Evolutionary conservation across 35 echinoderm and acorn worm species (phyloP).

Genomic region (Ophioderma brevispina): DNA sequence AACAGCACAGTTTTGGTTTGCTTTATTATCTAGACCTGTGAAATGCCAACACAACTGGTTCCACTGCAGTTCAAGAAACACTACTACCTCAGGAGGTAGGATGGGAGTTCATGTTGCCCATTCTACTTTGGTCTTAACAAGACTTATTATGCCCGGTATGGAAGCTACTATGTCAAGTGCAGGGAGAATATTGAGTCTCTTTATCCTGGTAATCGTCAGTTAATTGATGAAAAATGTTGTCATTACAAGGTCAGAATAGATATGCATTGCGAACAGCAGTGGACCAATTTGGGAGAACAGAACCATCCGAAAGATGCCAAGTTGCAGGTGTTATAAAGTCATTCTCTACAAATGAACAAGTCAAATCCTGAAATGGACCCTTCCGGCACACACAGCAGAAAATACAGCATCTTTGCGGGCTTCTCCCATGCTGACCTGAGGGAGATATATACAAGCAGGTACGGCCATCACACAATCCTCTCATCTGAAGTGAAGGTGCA

Average conservation of each 20-base stretch:
- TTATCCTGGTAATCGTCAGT: slow-evolving; percentile 48
- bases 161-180: slow-evolving; percentile 46
- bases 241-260: slow-evolving; percentile 49
- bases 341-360: slow-evolving; percentile 51
- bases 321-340: slow-evolving; percentile 53
- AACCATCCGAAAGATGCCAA: slow-evolving; percentile 12
- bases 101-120: slow-evolving; percentile 51
- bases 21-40: slow-evolving; percentile 47
- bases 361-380: slow-evolving; percentile 50
- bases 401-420: background rate
- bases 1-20: slow-evolving; percentile 59
- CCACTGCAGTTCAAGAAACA: slow-evolving; percentile 44
- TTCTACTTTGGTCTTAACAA: slow-evolving; percentile 57
- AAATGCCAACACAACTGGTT: slow-evolving; percentile 26
- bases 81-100: slow-evolving; percentile 40
- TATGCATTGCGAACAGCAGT: slow-evolving; percentile 39
- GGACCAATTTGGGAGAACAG: slow-evolving; percentile 44
- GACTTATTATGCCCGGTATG: slow-evolving; percentile 49
- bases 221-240: slow-evolving; percentile 44
- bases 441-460: too few relatives aligned
- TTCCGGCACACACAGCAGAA: slow-evolving; percentile 41
- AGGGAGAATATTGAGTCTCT: slow-evolving; percentile 47
- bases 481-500: too few relatives aligned
- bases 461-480: too few relatives aligned
- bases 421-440: too few relatives aligned